These are phyloP conservation scores for Nowickia ferox DNA, from an alignment of 2,888 invertebrate genomes.

Conservation along the genomic window DNA sequence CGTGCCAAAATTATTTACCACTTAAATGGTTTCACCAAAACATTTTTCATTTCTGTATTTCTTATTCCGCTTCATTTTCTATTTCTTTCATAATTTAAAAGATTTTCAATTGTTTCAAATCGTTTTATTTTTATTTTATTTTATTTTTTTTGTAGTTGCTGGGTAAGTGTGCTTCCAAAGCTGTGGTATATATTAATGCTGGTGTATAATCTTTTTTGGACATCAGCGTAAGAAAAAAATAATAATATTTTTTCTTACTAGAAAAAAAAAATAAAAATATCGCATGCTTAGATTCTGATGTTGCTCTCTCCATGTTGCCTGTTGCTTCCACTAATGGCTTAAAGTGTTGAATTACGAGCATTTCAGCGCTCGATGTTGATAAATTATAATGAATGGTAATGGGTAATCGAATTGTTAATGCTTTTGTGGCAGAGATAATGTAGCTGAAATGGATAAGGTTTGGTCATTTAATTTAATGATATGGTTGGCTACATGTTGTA, in stretches of 20 bases:
- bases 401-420: constrained; percentile 72
- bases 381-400: constrained; percentile 75
- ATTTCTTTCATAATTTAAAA: constrained; percentile 70
- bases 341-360: constrained; percentile 76
- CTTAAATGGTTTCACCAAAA: constrained; percentile 75
- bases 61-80: constrained; percentile 35
- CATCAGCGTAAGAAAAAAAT: constrained; percentile 56
- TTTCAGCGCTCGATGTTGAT: constrained; percentile 76
- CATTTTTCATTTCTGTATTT: constrained; percentile 74
- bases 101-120: constrained; percentile 71
- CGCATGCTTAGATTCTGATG: constrained; percentile 53
- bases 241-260: not conserved
- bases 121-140: constrained; percentile 15
- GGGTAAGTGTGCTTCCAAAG: constrained; percentile 40
- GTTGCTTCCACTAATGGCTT: constrained; percentile 63
- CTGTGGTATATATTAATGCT: constrained; percentile 28
- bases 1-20: constrained; percentile 78
- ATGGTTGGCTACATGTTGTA: constrained; percentile 32
- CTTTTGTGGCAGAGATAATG: constrained; percentile 36
- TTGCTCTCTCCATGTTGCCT: constrained; percentile 60
- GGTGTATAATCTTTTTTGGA: constrained; percentile 69
- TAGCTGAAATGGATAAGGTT: constrained; percentile 8
- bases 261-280: constrained; percentile 32
- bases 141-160: not conserved
- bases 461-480: constrained; percentile 45